Evolutionary conservation across 2,888 invertebrate genomes (phyloP), one percentile per base, ranked within the genome.

Genomic region (Drosophila austrosaltans): DNA sequence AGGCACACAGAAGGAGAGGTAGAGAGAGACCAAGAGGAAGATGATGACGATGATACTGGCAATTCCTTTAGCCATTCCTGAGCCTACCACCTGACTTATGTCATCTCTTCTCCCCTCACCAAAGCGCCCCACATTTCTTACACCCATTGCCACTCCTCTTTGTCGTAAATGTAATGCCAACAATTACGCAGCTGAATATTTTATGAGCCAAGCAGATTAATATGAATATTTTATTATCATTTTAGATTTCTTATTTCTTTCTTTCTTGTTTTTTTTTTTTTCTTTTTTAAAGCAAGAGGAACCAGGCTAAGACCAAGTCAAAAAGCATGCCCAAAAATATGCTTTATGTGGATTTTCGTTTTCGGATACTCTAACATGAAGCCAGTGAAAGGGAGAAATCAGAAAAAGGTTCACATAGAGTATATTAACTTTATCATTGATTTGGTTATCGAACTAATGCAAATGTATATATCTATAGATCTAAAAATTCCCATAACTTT

Each of bases 221-320:
- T 87, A 89, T 89, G 89, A 89, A 89, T 89, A 90, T 90, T 90
- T 89, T 90, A 90, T 89, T 88, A 89, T 85, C 87, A 89, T 88
- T 85, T 85, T 83, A 85, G 79, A 88, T 82, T 88, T 82, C 72
- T 75, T 82, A 83, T 81, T 83, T 78, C 78, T 22, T 30, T 28
- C 30, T n/a, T 7, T 30, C 32, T 40, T 32, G 10, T 56, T 20
- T 64, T 32, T 48, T 25, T 36, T 30, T 8, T 56, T 30, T 53
- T 2, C n/a, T 16, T 58, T 20, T 28, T 25, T 28, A 63, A 67
- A 59, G 48, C 54, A 39, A 58, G 63, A 69, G 72, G 48, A 77
- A 74, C 64, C 68, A 36, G 53, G 42, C 40, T 58, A 66, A 63
- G 63, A 25, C 57, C 69, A 69, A 87, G 79, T 67, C 73, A 66